Evolutionary conservation across 2,113 vertebrate species (phyloP).

Genomic region (Zapornia atra): DNA sequence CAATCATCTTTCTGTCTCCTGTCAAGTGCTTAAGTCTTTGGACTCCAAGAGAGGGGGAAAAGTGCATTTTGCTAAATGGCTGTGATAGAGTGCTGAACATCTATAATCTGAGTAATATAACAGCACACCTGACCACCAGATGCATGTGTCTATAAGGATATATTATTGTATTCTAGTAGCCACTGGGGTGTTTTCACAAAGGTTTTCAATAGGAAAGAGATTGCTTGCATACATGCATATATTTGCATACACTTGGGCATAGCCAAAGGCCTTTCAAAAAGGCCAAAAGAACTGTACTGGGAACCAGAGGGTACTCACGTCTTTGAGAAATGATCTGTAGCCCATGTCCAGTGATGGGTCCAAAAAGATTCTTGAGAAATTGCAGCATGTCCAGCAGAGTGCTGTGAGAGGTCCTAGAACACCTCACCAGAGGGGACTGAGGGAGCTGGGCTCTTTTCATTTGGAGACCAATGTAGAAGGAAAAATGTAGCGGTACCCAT

Average conservation of each 20-base stretch:
- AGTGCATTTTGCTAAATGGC: not conserved
- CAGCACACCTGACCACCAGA: not conserved
- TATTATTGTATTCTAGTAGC: not conserved
- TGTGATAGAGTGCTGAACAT: not conserved
- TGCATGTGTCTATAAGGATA: not conserved
- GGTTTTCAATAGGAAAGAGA: not conserved
- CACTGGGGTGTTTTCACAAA: not conserved
- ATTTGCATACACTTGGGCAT: not conserved
- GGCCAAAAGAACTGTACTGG: not conserved
- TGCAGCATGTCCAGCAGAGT: not conserved
- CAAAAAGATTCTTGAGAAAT: not conserved
- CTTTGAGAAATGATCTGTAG: not conserved
- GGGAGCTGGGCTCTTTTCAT: not conserved
- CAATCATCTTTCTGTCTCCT: not conserved
- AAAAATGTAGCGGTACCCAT: not conserved
- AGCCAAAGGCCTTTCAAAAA: not conserved
- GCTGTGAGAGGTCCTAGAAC: not conserved
- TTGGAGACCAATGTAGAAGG: not conserved
- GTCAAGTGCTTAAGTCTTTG: not conserved
- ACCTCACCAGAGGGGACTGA: not conserved
- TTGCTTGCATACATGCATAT: not conserved
- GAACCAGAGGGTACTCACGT: not conserved
- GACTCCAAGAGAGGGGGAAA: not conserved
- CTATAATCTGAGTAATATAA: not conserved
- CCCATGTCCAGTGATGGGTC: not conserved